A percentile compares a stretch with the other conserved stretches of the same genome.
These are phyloP conservation scores for Jacana jacana DNA, from an alignment of 2,113 vertebrate genomes.

Conservation along the genomic window DNA sequence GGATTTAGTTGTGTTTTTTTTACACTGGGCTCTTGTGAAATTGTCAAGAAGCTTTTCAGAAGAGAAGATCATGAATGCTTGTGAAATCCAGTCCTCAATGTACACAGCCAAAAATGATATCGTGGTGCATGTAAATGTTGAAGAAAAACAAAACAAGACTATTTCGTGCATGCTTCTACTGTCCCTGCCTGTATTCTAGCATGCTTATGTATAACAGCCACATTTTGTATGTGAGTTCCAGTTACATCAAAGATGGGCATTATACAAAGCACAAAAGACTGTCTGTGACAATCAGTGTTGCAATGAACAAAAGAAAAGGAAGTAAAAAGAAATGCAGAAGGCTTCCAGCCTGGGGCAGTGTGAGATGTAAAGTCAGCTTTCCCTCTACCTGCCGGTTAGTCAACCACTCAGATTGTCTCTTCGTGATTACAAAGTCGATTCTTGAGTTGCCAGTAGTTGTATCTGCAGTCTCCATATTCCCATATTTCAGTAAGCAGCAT, in stretches of 20 bases:
- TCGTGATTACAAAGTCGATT: slow-evolving; percentile 37
- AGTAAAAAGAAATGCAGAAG: neutral
- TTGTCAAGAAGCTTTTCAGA: slow-evolving; percentile 64
- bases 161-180: slow-evolving; percentile 79
- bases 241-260: slow-evolving; percentile 76
- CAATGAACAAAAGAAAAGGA: slow-evolving; percentile 29
- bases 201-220: slow-evolving; percentile 75
- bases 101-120: slow-evolving; percentile 67
- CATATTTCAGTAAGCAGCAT: slow-evolving; percentile 12
- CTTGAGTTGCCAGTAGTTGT: neutral
- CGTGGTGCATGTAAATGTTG: slow-evolving; percentile 79
- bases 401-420: slow-evolving; percentile 33
- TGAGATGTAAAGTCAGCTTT: slow-evolving; percentile 31
- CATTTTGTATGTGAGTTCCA: slow-evolving; percentile 71
- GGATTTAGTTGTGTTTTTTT: slow-evolving; percentile 26
- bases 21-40: slow-evolving; percentile 27
- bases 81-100: slow-evolving; percentile 53
- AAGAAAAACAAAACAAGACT: slow-evolving; percentile 45
- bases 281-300: slow-evolving; percentile 80
- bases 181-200: slow-evolving; percentile 78
- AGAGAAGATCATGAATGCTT: slow-evolving; percentile 55
- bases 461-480: slow-evolving; percentile 15
- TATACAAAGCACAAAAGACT: slow-evolving; percentile 81
- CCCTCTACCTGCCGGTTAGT: neutral
- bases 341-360: neutral